Evolutionary conservation across 2,888 invertebrate genomes (phyloP).

Genomic region (Cataglyphis cursor): DNA sequence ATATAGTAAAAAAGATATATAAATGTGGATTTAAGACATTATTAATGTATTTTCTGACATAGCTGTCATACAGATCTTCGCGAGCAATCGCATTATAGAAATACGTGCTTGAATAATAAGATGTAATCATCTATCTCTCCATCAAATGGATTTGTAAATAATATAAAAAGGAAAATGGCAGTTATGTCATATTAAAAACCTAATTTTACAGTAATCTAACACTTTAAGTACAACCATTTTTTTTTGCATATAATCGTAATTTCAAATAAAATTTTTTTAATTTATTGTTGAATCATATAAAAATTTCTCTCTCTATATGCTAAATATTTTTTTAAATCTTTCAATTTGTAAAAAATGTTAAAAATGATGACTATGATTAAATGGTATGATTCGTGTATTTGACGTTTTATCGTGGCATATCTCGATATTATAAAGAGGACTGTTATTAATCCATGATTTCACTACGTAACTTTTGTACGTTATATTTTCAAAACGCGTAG

Average conservation of each 20-base stretch:
- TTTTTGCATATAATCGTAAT: not conserved
- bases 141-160: not conserved
- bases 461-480: not conserved
- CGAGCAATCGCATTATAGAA: not conserved
- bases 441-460: not conserved
- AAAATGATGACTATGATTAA: not conserved
- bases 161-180: not conserved
- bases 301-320: not conserved
- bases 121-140: not conserved
- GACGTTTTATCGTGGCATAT: not conserved
- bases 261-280: not conserved
- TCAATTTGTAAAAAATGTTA: not conserved
- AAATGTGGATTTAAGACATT: not conserved
- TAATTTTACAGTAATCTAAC: not conserved
- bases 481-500: constrained; percentile 63
- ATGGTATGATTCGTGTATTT: not conserved
- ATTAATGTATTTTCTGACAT: not conserved
- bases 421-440: not conserved
- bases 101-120: not conserved
- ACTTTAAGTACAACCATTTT: not conserved
- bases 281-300: not conserved
- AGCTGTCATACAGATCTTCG: not conserved
- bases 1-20: not conserved
- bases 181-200: not conserved
- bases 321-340: not conserved